phyloP scores from a whole-genome alignment of 2,888 invertebrate genomes.

The Ethmia dodecea region DNA sequence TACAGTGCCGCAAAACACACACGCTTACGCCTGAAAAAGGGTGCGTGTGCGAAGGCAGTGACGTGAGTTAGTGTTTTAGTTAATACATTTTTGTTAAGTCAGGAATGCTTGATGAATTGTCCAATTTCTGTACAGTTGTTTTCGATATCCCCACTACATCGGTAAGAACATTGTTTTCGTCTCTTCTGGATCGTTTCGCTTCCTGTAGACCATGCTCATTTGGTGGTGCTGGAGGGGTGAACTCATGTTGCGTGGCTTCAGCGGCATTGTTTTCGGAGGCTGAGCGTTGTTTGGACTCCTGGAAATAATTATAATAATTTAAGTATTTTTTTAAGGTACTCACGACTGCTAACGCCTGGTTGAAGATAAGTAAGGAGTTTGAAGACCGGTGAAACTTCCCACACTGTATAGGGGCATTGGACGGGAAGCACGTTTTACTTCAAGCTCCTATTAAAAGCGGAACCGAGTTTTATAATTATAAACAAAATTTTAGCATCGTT shows the following conservation, averaged over 20 bases:
- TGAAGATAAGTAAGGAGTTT: slow-evolving; percentile 1
- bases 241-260: slow-evolving; percentile 9
- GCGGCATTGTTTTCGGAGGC: slow-evolving; percentile 12
- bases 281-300: slow-evolving; percentile 12
- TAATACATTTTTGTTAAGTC: slow-evolving; percentile 12
- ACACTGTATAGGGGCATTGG: slow-evolving; percentile 15
- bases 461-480: slow-evolving; percentile 18
- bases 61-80: no score
- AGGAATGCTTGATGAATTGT: slow-evolving; percentile 12
- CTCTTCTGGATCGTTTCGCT: slow-evolving; percentile 13
- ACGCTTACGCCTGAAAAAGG: no score
- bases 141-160: slow-evolving; percentile 13
- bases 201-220: slow-evolving; percentile 11
- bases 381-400: slow-evolving; percentile 9
- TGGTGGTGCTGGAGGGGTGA: slow-evolving; percentile 13
- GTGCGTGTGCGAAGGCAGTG: no score
- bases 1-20: no score
- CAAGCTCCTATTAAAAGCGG: slow-evolving; percentile 14
- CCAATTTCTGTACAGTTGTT: slow-evolving; percentile 11
- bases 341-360: slow-evolving; percentile 9
- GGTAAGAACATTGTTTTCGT: slow-evolving; percentile 9
- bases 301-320: slow-evolving; percentile 12
- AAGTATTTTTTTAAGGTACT: neutral
- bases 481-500: slow-evolving; percentile 19
- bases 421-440: slow-evolving; percentile 18